Conservation (phyloP, 2,797 vertebrate genomes). For the Sciaenops ocellatus region DNA sequence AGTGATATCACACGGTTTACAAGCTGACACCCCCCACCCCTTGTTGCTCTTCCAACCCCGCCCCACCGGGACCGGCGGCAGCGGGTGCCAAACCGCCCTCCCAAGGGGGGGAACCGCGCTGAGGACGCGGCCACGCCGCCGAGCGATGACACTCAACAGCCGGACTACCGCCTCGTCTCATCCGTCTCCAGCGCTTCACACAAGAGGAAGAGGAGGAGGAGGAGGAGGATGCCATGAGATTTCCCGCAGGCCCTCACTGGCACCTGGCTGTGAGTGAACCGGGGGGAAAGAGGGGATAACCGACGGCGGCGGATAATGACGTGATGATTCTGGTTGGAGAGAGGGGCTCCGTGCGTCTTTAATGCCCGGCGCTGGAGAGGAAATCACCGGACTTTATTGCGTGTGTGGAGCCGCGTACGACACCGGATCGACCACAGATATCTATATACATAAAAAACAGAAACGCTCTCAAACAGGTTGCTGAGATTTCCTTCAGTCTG, state of each 20-base stretch:
- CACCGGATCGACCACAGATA: slow-evolving; percentile 4
- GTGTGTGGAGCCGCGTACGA: slow-evolving; percentile 25
- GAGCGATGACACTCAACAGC: slow-evolving; percentile 52
- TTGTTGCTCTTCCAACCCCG: slow-evolving; percentile 41
- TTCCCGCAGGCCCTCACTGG: slow-evolving; percentile 56
- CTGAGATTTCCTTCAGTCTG: slow-evolving; percentile 22
- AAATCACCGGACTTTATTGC: slow-evolving; percentile 32
- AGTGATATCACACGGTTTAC: slow-evolving; percentile 46
- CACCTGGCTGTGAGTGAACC: slow-evolving; percentile 58
- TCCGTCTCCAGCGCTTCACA: slow-evolving; percentile 39
- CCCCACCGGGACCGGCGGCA: slow-evolving; percentile 65
- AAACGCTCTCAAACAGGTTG: slow-evolving; percentile 60
- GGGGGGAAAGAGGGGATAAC: slow-evolving; percentile 20
- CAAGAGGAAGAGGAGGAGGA: slow-evolving; percentile 18
- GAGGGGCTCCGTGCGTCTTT: slow-evolving; percentile 53
- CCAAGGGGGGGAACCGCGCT: slow-evolving; percentile 23
- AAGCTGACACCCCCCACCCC: slow-evolving; percentile 7
- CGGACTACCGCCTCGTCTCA: slow-evolving; percentile 46
- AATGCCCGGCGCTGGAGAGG: slow-evolving; percentile 43
- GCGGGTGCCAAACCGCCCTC: slow-evolving; percentile 47
- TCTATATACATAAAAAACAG: background rate
- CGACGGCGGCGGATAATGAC: slow-evolving; percentile 56
- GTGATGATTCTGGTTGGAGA: slow-evolving; percentile 61
- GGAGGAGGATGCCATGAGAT: slow-evolving; percentile 56
- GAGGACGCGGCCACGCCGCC: slow-evolving; percentile 57